Evolutionary conservation across 2,888 invertebrate genomes (phyloP), one percentile per base, ranked within the genome.

Genomic region (Acutogordius australiensis): DNA sequence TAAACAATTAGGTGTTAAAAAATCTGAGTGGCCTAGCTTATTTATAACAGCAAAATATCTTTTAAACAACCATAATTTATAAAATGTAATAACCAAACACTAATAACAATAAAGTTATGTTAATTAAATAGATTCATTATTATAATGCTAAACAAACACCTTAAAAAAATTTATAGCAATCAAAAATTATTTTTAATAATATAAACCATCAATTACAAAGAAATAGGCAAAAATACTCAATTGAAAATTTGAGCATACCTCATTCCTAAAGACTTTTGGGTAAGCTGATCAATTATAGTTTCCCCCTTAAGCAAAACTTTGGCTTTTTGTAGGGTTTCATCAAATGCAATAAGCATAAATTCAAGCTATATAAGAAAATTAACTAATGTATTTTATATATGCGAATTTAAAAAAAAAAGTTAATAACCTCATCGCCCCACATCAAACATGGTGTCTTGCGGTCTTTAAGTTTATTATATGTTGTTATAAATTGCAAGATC

Each of bases 391-490:
- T 37, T 37, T 37, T 37, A n/a, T n/a, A n/a, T n/a, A n/a, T n/a
- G n/a, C n/a, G n/a, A n/a, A n/a, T n/a, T n/a, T n/a, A n/a, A n/a
- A n/a, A n/a, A n/a, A n/a, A n/a, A n/a, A n/a, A n/a, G n/a, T n/a
- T n/a, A n/a, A n/a, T n/a, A n/a, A 78, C 80, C 78, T 91, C 90
- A 72, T 90, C 90, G 62, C 97, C 97, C 91, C 94, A 97, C 74
- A 88, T 88, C 37, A 97, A 65, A 60, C 70, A 69, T 72, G 94
- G 91, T 30, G 87, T 85, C 67, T 84, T 81, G 59, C 88, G 78
- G 66, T 86, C 82, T 67, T 83, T 79, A 26, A 91, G 75, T 67
- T 81, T 80, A 66, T 81, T 80, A 72, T 88, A 94, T 61, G 87
- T 75, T 73, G 86, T 85, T 66, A 97, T 85, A 70, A 97, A 97